These are phyloP conservation scores for Acleris cristana DNA, from an alignment of 2,888 invertebrate genomes.

Conservation along the genomic window DNA sequence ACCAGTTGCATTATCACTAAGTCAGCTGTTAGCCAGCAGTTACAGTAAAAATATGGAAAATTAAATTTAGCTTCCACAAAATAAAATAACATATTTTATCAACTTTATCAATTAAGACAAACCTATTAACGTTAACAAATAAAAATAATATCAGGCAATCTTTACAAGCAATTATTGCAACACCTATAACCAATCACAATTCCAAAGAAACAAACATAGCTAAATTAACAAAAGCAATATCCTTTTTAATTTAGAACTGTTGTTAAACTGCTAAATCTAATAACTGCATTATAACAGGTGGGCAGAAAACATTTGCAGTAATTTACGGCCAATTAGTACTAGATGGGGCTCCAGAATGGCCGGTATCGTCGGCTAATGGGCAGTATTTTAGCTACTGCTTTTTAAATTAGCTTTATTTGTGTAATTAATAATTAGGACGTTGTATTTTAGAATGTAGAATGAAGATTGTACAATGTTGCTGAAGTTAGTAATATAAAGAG, in stretches of 20 bases:
- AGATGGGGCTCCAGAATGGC: constrained; percentile 28
- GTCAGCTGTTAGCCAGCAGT: no score
- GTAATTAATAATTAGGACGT: constrained; percentile 25
- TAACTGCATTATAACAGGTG: constrained; percentile 31
- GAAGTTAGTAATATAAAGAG: background rate
- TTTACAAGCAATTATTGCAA: no score
- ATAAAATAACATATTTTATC: no score
- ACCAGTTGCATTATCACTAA: no score
- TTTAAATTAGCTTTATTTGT: constrained; percentile 30
- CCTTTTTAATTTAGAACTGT: constrained; percentile 2
- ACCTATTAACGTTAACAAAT: no score
- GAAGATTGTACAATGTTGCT: background rate
- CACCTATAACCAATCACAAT: no score
- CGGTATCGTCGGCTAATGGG: constrained; percentile 29
- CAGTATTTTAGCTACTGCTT: constrained; percentile 24
- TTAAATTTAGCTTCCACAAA: no score
- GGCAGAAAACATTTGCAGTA: constrained; percentile 29
- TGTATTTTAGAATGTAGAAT: constrained; percentile 1
- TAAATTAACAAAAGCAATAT: background rate
- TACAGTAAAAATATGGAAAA: no score
- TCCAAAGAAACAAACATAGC: no score
- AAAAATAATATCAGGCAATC: no score
- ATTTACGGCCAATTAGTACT: constrained; percentile 33
- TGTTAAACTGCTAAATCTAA: constrained; percentile 8
- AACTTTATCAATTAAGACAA: no score